A percentile compares a stretch with the other conserved stretches of the same genome.
Evolutionary conservation across 2,888 invertebrate genomes (phyloP).

Genomic region (Cheilosia vulpina): DNA sequence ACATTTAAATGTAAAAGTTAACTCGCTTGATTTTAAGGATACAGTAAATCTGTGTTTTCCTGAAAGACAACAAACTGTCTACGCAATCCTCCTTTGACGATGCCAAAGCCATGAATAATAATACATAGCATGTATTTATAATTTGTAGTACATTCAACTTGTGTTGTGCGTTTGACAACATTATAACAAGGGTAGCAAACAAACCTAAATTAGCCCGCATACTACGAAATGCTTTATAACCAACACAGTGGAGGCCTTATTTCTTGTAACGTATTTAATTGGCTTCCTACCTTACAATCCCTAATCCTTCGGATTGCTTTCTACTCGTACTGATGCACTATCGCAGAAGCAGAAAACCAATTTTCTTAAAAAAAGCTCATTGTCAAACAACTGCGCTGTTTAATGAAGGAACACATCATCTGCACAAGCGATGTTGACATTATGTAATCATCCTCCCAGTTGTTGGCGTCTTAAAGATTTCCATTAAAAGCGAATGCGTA

Average conservation of each 20-base stretch:
- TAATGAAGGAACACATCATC: constrained; percentile 29
- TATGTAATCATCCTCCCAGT: constrained; percentile 35
- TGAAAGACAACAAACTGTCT: no score
- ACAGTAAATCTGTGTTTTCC: no score
- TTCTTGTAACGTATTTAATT: constrained; percentile 13
- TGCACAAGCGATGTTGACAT: constrained; percentile 38
- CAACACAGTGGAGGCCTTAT: not conserved
- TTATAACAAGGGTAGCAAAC: no score
- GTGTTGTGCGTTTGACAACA: no score
- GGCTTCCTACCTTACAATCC: not conserved
- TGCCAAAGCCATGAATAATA: no score
- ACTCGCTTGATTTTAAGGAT: no score
- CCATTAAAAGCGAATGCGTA: constrained; percentile 50
- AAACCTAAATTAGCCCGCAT: no score
- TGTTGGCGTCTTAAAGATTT: constrained; percentile 13
- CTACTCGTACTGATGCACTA: not conserved
- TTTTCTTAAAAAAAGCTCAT: constrained; percentile 41
- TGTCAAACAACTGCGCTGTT: constrained; percentile 31
- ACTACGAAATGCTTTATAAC: not conserved
- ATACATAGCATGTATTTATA: no score
- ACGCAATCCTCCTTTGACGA: no score
- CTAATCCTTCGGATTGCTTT: not conserved
- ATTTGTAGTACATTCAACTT: no score
- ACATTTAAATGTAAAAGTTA: no score
- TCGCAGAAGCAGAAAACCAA: constrained; percentile 13